Evolutionary conservation across 2,888 invertebrate genomes (phyloP), one percentile per base, ranked within the genome.

Genomic region (Caenorhabditis zanzibari): DNA sequence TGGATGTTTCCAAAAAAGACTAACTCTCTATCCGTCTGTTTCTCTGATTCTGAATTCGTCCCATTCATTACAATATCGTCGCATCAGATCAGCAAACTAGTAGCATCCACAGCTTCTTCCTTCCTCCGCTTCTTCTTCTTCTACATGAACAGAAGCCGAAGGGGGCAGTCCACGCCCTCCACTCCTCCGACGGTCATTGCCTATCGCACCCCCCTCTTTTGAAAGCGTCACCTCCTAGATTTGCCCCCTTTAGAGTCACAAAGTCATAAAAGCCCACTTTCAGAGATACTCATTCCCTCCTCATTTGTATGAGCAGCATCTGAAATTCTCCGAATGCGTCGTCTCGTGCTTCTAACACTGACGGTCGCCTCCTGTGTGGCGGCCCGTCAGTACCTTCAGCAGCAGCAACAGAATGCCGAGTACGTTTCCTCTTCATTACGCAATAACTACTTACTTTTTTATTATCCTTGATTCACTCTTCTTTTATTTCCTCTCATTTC

Each of bases 31-130:
- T 41, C 35, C 54, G 19, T 68, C 35, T 68, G 54, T 38, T 35
- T 68, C 32, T 68, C 68, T 68, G 24, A 12, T 4, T 54, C 52
- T 68, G 54, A 38, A 68, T 68, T 38, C 38, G 32, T 68, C 61
- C 52, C 69, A 63, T 74, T 81, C 74, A 74, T 81, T 74, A 81
- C 81, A 74, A 75, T 75, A 81, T 81, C 81, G 75, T 69, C 71
- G 74, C 71, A 81, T 81, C 81, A 75, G 75, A 81, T 81, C 81
- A 81, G 75, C 68, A 74, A 75, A 81, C 74, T 81, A 81, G 81
- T 81, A 75, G 56, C 79, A 72, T 71, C 81, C 74, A 69, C 71
- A 69, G 75, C 69, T 76, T 81, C 81, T 75, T 49, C 47, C 49
- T 66, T 56, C 64, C 35, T 28, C 74, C n/a, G 59, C 52, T 77